phyloP scores from a whole-genome alignment of 1,140 invertebrate species.

The Zaprionus tsacasi region DNA sequence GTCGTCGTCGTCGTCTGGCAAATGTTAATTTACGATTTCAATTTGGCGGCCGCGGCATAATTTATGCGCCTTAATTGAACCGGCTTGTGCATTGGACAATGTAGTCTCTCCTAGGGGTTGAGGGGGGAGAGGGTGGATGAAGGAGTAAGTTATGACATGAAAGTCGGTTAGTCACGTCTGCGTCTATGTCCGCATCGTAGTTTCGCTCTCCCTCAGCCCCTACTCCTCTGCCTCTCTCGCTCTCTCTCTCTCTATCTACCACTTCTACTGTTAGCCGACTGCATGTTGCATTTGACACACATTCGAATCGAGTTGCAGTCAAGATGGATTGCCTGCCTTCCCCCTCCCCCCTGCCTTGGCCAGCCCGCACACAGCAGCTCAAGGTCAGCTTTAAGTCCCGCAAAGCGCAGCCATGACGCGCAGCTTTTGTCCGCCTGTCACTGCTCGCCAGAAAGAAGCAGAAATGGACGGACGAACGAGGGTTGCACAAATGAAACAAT shows the following conservation, averaged over 20 bases:
- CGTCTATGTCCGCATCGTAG: constrained; percentile 17
- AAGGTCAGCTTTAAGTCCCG: constrained; percentile 66
- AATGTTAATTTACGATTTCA: constrained; percentile 83
- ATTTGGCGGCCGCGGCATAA: constrained; percentile 77
- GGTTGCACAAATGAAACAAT: constrained; percentile 65
- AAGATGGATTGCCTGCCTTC: constrained; percentile 38
- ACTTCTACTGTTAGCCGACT: constrained; percentile 8
- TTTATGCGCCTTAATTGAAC: constrained; percentile 82
- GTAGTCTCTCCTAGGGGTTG: not conserved
- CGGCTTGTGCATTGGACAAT: constrained; percentile 54
- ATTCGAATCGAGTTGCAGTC: constrained; percentile 63
- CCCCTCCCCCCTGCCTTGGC: not conserved
- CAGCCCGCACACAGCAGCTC: constrained; percentile 28
- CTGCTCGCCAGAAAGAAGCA: not conserved
- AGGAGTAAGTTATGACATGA: constrained; percentile 76
- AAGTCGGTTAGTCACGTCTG: constrained; percentile 82
- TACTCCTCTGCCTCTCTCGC: not conserved
- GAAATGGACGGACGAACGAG: not conserved
- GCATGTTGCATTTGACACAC: constrained; percentile 82
- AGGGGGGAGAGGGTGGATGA: not conserved
- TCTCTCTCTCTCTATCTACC: not conserved
- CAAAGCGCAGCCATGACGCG: constrained; percentile 45
- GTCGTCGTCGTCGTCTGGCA: constrained; percentile 65
- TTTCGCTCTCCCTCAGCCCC: not conserved
- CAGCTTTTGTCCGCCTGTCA: constrained; percentile 48